Percentiles rank a stretch among this genome's conserved stretches.
These are phyloP conservation scores for Rotaria macrura DNA, from an alignment of 2,888 invertebrate genomes.

Conservation along the genomic window DNA sequence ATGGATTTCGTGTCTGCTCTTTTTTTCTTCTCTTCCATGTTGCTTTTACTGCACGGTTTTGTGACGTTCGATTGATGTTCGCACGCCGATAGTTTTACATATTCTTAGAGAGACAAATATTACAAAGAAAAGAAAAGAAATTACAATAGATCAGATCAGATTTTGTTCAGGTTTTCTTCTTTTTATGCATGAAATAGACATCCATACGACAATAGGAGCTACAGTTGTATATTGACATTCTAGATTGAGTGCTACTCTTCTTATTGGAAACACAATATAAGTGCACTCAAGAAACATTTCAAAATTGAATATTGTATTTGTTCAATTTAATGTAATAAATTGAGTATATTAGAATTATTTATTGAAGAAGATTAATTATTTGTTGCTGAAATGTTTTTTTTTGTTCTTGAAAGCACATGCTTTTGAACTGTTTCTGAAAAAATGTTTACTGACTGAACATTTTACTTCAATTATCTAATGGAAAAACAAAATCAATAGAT, in stretches of 20 bases:
- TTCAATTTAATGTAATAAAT: not conserved
- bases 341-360: not conserved
- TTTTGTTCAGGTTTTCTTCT: not conserved
- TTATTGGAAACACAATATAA: not conserved
- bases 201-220: not conserved
- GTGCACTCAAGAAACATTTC: not conserved
- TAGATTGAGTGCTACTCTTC: not conserved
- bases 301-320: not conserved
- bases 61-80: not conserved
- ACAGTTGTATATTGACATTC: not conserved
- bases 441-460: too few species aligned
- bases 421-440: too few species aligned
- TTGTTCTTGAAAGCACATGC: too few species aligned
- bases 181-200: not conserved
- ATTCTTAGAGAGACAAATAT: not conserved
- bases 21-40: not conserved
- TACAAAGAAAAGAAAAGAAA: not conserved
- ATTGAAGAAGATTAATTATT: not conserved
- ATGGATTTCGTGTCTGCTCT: not conserved
- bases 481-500: too few species aligned
- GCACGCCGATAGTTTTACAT: not conserved
- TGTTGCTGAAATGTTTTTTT: too few species aligned
- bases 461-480: too few species aligned
- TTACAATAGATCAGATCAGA: not conserved
- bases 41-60: not conserved